A percentile compares a stretch with the other conserved stretches of the same genome.
Conservation (phyloP, 2,113 vertebrate species). For the Bufo bufo region DNA sequence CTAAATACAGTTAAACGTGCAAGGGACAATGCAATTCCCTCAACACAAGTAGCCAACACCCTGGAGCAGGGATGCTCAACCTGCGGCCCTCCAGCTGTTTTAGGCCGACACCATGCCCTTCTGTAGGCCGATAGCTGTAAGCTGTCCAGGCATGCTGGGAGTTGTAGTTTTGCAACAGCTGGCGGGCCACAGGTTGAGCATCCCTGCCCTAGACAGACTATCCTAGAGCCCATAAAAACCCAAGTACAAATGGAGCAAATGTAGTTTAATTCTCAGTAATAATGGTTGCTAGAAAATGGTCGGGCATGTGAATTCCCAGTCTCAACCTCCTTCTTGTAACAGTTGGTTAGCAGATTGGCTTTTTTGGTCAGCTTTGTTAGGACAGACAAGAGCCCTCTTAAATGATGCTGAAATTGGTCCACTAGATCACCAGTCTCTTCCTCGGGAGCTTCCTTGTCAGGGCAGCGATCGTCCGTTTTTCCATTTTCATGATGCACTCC, state of each 20-base stretch:
- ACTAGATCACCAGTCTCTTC: constrained; percentile 38
- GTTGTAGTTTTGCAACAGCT: too few relatives aligned
- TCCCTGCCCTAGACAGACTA: background rate
- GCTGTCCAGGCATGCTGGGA: too few relatives aligned
- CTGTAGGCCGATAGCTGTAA: too few relatives aligned
- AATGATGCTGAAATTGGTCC: constrained; percentile 54
- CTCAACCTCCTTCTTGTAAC: constrained; percentile 53
- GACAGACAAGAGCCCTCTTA: constrained; percentile 53
- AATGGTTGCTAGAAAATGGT: constrained; percentile 13
- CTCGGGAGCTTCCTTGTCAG: background rate
- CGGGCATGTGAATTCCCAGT: background rate
- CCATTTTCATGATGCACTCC: constrained; percentile 27
- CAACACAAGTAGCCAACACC: background rate
- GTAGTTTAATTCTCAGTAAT: constrained; percentile 6
- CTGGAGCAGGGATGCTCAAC: background rate
- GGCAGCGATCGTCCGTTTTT: background rate
- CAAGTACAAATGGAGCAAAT: background rate
- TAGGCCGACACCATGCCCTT: too few relatives aligned
- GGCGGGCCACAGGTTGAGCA: too few relatives aligned
- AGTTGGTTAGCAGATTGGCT: constrained; percentile 53
- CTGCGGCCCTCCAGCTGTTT: too few relatives aligned
- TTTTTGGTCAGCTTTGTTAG: constrained; percentile 58
- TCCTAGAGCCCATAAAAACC: background rate
- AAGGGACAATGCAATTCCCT: background rate
- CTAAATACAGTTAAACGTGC: background rate